phyloP scores from a whole-genome alignment of 1,140 invertebrate genomes.

The Heliothis virescens region DNA sequence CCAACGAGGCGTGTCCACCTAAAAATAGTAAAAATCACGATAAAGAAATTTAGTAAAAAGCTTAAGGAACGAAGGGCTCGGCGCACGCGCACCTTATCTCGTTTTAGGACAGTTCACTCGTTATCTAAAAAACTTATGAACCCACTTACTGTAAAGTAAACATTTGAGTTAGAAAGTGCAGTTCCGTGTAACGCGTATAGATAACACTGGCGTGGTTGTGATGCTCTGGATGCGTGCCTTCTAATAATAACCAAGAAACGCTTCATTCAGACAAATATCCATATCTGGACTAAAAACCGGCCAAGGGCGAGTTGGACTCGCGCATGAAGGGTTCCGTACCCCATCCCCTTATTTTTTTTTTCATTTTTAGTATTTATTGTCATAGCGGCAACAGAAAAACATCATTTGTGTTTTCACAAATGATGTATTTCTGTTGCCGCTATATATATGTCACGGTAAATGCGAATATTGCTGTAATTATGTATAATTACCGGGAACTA shows the following conservation, averaged over 20 bases:
- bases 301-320: no score
- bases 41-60: constrained; percentile 79
- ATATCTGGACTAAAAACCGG: constrained; percentile 32
- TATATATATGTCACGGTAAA: no score
- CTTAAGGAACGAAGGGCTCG: constrained; percentile 52
- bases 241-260: constrained; percentile 38
- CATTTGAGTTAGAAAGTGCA: constrained; percentile 85
- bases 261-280: constrained; percentile 67
- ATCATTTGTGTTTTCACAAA: no score
- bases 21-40: constrained; percentile 64
- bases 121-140: constrained; percentile 82
- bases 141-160: constrained; percentile 80
- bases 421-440: no score
- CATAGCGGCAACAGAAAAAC: no score
- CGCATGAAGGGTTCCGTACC: no score
- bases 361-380: no score
- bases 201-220: constrained; percentile 78
- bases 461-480: no score
- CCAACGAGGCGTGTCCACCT: constrained; percentile 67
- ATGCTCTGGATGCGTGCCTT: constrained; percentile 61
- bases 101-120: constrained; percentile 75
- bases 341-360: no score
- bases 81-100: constrained; percentile 75
- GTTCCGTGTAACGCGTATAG: constrained; percentile 82
- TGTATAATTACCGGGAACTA: no score